Evolutionary conservation across 2,888 invertebrate species (phyloP).

Genomic region (Hipparchia sbordonii): DNA sequence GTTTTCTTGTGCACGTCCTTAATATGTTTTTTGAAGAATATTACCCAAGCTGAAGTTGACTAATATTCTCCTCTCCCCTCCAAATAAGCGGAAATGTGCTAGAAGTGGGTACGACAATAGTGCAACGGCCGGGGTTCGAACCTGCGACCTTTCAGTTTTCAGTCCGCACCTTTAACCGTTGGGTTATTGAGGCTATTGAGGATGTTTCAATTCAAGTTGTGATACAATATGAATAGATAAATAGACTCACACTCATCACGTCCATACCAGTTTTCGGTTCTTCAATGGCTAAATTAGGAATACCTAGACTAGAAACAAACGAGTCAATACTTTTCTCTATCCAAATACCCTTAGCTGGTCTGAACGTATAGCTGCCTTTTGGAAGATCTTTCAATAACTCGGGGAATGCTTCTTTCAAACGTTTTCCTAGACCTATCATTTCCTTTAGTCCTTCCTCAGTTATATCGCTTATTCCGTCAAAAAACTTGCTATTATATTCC

Average conservation of each 20-base stretch:
- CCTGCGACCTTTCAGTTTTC: too few relatives aligned
- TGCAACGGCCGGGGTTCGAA: too few relatives aligned
- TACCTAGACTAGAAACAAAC: constrained; percentile 81
- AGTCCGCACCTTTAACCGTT: too few relatives aligned
- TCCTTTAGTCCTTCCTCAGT: constrained; percentile 83
- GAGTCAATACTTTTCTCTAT: constrained; percentile 84
- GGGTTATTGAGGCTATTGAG: too few relatives aligned
- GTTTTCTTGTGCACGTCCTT: too few relatives aligned
- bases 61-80: too few relatives aligned
- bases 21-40: background rate
- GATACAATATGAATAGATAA: background rate
- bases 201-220: background rate
- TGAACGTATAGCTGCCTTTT: constrained; percentile 79
- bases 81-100: too few relatives aligned
- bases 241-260: constrained; percentile 48
- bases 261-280: constrained; percentile 37
- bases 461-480: constrained; percentile 55
- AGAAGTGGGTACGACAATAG: too few relatives aligned
- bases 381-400: constrained; percentile 75
- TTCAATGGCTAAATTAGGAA: constrained; percentile 42
- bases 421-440: constrained; percentile 82
- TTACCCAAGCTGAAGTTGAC: too few relatives aligned
- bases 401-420: constrained; percentile 63
- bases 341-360: constrained; percentile 79
- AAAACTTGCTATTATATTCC: constrained; percentile 54